A percentile compares a stretch with the other conserved stretches of the same genome.
phyloP scores from a whole-genome alignment of 2,888 invertebrate genomes.

The Diarsia brunnea region DNA sequence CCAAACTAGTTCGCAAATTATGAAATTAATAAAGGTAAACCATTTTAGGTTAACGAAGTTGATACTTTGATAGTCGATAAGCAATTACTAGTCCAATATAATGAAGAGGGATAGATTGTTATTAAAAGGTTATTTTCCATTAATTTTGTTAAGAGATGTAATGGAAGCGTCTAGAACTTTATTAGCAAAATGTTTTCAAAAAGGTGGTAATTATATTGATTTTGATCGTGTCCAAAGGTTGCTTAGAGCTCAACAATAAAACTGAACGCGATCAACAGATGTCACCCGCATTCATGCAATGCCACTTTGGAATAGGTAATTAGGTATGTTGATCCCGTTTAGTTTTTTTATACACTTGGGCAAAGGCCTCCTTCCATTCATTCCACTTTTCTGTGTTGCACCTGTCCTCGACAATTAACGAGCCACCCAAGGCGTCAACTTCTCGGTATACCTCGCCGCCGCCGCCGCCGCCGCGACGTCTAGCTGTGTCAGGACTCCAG shows the following conservation, averaged over 20 bases:
- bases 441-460: too few relatives aligned
- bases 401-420: too few relatives aligned
- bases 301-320: background rate
- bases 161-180: background rate
- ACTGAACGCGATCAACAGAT: background rate
- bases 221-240: background rate
- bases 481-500: too few relatives aligned
- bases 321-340: too few relatives aligned
- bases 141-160: background rate
- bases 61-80: conserved; percentile 5
- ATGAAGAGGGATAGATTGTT: conserved; percentile 6
- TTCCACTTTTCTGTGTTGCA: too few relatives aligned
- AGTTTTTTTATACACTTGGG: too few relatives aligned
- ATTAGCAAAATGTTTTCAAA: too few relatives aligned
- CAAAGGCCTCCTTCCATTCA: too few relatives aligned
- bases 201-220: background rate
- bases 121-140: conserved; percentile 11
- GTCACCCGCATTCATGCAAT: background rate
- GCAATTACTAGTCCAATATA: conserved; percentile 14
- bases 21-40: conserved; percentile 23
- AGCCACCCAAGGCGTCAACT: too few relatives aligned
- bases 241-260: background rate
- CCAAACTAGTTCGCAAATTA: conserved; percentile 8
- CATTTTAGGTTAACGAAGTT: conserved; percentile 25
- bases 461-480: too few relatives aligned